Conservation (phyloP, 1,140 invertebrate genomes). For the Polypedilum vanderplanki region DNA sequence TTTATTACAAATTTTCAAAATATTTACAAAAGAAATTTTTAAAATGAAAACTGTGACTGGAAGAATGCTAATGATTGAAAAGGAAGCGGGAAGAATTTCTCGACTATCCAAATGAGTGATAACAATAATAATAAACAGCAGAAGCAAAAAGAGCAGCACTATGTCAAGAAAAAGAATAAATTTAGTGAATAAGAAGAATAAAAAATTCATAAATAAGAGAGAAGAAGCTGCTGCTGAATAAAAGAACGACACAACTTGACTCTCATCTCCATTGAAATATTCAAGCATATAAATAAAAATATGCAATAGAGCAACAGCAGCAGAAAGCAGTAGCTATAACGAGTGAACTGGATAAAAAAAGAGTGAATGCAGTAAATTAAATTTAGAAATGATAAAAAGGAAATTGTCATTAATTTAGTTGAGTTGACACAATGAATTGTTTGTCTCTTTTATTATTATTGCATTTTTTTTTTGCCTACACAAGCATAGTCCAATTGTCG, state of each 20-base stretch:
- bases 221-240: background rate
- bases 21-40: no score
- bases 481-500: background rate
- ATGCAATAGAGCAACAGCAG: background rate
- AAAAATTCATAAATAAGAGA: slow-evolving; percentile 6
- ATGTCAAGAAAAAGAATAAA: background rate
- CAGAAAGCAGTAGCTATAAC: background rate
- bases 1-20: no score
- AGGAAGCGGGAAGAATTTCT: background rate
- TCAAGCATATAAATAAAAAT: slow-evolving; percentile 15
- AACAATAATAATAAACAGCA: background rate
- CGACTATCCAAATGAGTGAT: background rate
- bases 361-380: slow-evolving; percentile 6
- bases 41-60: no score
- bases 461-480: background rate
- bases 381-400: slow-evolving; percentile 13
- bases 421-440: slow-evolving; percentile 9
- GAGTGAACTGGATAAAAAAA: background rate
- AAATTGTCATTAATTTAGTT: slow-evolving; percentile 14
- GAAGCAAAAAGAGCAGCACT: background rate
- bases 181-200: background rate
- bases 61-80: no score
- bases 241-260: background rate
- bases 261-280: slow-evolving; percentile 1
- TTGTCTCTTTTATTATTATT: background rate